Percentiles rank a stretch among this genome's conserved stretches.
Conservation (phyloP, 2,888 invertebrate species). For the Phasia obesa region DNA sequence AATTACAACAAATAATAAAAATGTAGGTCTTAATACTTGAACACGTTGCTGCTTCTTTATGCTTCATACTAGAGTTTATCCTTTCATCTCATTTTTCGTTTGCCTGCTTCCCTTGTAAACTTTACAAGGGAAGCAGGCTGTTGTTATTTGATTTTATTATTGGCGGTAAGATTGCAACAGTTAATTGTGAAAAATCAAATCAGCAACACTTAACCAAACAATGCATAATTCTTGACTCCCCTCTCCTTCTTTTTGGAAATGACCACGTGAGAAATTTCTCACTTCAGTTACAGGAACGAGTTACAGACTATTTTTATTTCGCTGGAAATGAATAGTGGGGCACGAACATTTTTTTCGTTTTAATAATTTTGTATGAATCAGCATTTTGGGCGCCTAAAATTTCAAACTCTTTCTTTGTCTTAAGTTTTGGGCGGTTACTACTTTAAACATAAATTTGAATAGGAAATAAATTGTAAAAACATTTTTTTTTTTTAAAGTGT, state of each 20-base stretch:
- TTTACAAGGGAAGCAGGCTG: background rate
- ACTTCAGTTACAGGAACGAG: too few species aligned
- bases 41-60: conserved; percentile 37
- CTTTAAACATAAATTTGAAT: too few species aligned
- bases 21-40: conserved; percentile 54
- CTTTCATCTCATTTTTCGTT: background rate
- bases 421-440: too few species aligned
- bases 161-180: conserved; percentile 55
- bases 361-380: too few species aligned
- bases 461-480: too few species aligned
- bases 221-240: background rate
- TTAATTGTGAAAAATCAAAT: conserved; percentile 55
- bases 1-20: background rate
- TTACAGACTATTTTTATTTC: too few species aligned
- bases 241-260: background rate
- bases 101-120: background rate
- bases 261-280: too few species aligned
- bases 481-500: too few species aligned
- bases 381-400: too few species aligned
- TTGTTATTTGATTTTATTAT: conserved; percentile 8
- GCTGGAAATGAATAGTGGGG: too few species aligned
- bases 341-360: too few species aligned
- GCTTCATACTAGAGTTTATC: background rate
- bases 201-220: conserved; percentile 36
- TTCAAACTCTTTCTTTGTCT: too few species aligned